Evolutionary conservation across 2,797 vertebrate genomes (phyloP), one percentile per base, ranked within the genome.

Genomic region (Sebastes hubbsi): DNA sequence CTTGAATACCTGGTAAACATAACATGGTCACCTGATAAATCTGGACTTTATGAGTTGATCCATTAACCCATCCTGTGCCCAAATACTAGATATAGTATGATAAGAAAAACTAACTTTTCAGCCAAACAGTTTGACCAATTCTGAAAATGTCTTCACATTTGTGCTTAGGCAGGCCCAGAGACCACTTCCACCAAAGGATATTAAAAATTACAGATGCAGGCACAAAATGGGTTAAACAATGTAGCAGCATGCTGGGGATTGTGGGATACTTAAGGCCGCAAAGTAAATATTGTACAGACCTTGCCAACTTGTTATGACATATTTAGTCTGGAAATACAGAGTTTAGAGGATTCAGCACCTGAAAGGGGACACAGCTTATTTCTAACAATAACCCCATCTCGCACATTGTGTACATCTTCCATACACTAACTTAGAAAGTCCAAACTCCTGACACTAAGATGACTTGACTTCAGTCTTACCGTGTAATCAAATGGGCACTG

Each of bases 271-370:
- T 52, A 20, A 6, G 29, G 68, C 52, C 25, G 29, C 49, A 56
- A 36, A 68, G 52, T 52, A 72, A 71, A 74, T 60, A 59, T 10
- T 61, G 70, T 14, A 30, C 38, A 27, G 36, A 65, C n/a, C 38
- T 2, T 78, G 52, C 64, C 72, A 64, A 27, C 22, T 60, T 69
- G 54, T 85, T 79, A 18, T 60, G 65, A 77, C 63, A 77, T 71
- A 78, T 82, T 84, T 76, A 87, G 71, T 79, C 69, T 70, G 32
- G 71, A 72, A 75, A 65, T 42, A 49, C 78, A 72, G 32, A 72
- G 75, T 58, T 36, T 22, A 18, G 22, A 72, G 67, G 67, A 65
- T 77, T 22, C 27, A 54, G 63, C 2, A 11, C 36, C 12, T 71
- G 24, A 72, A 32, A 36, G 0, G 1, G 12, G 11, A 64, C 32